Base-by-base conservation (phyloP, 2,888 invertebrate species). In the Linnaemya vulpina region DNA sequence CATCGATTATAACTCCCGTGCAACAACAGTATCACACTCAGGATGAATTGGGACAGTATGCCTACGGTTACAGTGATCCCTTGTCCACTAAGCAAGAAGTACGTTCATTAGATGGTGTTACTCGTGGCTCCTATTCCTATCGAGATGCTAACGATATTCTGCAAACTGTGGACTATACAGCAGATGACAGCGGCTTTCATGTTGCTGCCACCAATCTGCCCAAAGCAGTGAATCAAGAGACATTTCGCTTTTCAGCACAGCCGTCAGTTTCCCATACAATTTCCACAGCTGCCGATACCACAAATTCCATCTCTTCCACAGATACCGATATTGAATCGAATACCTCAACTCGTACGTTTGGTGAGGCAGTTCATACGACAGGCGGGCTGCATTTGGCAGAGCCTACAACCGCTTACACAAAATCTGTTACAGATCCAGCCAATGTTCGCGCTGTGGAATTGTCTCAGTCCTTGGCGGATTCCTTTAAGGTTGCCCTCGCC, bases 201-300 rank as follows among this genome's bases (percentile, higher is more conserved):
- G 93, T 94, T 38, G 94, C 94, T 1, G 94, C 94, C 76, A 94
- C 94, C 38, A 95, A 95, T 89, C 89, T 95, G 70, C 95, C 95
- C 40, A 85, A 85, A 62, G 65, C 88, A 74, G 40, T 87, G 3
- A 1, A 49, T 46, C 82, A 71, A 40, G 53, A 71, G 4, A 62
- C 73, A 46, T 84, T 84, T 84, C 86, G 83, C 20, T 0, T 80
- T 3, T 30, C 81, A 15, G 67, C 67, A 58, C 62, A 83, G 63
- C 51, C 85, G 87, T 46, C 87, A 85, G 20, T 83, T 83, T 46
- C 83, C 84, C 62, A 78, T 86, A 81, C 86, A 82, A 74, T 82
- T 79, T 75, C 83, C 81, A 9, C 82, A 80, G 67, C 51, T 80
- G 81, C 83, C 74, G 81, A 73, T 80, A 81, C 87, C 83, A 65